Base-by-base conservation (phyloP, 2,113 vertebrate species). In the Oryzias melastigma region DNA sequence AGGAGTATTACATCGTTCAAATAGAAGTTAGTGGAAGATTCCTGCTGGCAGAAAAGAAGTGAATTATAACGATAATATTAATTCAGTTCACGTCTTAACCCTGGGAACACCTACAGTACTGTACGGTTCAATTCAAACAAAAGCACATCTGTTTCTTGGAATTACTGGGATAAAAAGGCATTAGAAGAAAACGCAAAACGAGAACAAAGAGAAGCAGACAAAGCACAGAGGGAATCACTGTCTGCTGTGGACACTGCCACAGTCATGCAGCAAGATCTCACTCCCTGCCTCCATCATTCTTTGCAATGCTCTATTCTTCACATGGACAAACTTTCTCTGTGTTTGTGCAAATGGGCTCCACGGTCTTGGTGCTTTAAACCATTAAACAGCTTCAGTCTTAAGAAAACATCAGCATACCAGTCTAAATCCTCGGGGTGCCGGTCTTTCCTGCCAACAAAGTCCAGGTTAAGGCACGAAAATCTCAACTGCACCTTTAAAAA, bases 171-270 rank as follows among this genome's bases (percentile, higher is more conserved):
- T 68, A 52, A 60, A 70, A 65, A 47, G 65, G 41, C 52, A 61
- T 25, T 5, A 40, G 62, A 56, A 75, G 56, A 54, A 66, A 76
- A 68, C 72, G 47, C 58, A 63, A 16, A 81, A 63, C 14, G 73
- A 75, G 71, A 52, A 74, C 58, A 81, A 71, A 29, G 57, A 49
- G 71, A 65, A 45, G 52, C 53, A 52, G 75, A 82, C 82, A 85
- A 88, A 82, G 85, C 81, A 86, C 83, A 89, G 73, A 87, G 64
- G 59, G 56, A 68, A 61, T 68, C 81, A 76, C 74, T 89, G 86
- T 89, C 59, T 50, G 43, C 56, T 3, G 27, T 53, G 46, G 85
- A 90, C 88, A 89, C 84, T 87, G 73, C 79, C 77, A 77, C 83
- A 88, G 82, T 89, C 84, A 89, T 73, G 72, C 73, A 64, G 73